Conservation (phyloP, 2,888 invertebrate genomes). For the Eumacrocentrus americanus region DNA sequence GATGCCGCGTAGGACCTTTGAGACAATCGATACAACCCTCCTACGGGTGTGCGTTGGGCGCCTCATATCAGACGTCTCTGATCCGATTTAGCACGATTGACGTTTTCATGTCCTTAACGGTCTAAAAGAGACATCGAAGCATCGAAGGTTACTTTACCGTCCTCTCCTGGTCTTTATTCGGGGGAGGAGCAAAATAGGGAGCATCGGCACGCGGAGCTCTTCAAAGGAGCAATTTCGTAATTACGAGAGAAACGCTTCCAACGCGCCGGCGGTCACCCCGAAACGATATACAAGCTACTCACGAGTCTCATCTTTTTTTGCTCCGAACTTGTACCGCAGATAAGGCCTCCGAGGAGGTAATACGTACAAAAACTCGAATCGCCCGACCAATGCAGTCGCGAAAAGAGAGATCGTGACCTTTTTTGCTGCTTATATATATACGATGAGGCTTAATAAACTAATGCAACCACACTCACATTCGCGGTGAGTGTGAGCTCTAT, state of each 20-base stretch:
- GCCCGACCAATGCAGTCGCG: not conserved
- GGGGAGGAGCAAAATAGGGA: conserved; percentile 5
- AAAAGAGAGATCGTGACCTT: conserved; percentile 3
- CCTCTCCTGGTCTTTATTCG: no score
- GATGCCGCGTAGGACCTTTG: not conserved
- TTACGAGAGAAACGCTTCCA: conserved; percentile 51
- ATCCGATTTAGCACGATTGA: not conserved
- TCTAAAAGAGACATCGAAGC: conserved; percentile 2
- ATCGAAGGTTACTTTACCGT: not conserved
- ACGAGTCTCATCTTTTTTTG: not conserved
- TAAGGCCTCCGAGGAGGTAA: conserved; percentile 6
- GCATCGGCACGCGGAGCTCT: conserved; percentile 30
- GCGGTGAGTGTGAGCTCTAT: conserved; percentile 1
- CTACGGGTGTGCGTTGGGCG: no score
- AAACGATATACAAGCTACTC: conserved; percentile 16
- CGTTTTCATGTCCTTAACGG: not conserved
- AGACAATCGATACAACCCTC: conserved; percentile 5
- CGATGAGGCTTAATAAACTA: conserved; percentile 26
- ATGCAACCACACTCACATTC: conserved; percentile 24
- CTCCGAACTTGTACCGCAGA: not conserved
- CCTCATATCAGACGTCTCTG: no score
- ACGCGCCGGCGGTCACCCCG: conserved; percentile 32
- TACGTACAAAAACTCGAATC: conserved; percentile 13
- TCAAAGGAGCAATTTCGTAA: conserved; percentile 60
- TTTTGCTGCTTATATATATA: not conserved